These are phyloP conservation scores for Dipodomys spectabilis DNA, from an alignment of 2,113 vertebrate species.

Conservation along the genomic window DNA sequence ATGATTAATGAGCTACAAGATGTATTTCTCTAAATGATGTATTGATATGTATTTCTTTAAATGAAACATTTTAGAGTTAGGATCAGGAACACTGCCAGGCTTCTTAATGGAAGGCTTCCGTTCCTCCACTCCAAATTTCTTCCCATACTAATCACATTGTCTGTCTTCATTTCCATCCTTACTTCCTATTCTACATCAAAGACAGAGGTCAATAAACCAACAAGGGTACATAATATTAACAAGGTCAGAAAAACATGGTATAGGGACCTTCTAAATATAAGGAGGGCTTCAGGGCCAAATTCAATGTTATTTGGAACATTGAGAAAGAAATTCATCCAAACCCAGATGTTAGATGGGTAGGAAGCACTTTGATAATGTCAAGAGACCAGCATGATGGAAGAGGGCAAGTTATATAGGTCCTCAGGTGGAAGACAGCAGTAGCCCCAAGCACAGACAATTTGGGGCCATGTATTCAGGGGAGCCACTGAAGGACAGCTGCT, in stretches of 20 bases:
- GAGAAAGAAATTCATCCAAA: neutral
- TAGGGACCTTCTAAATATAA: neutral
- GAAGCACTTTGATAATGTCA: neutral
- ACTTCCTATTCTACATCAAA: neutral
- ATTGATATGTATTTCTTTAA: neutral
- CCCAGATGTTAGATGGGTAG: neutral
- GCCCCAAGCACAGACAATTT: neutral
- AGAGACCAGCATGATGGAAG: neutral
- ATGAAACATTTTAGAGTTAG: neutral
- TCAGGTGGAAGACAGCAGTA: neutral
- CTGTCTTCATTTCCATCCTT: neutral
- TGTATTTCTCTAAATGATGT: too few species aligned
- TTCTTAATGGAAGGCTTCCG: neutral
- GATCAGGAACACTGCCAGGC: neutral
- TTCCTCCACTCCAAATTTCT: neutral
- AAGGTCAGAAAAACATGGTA: neutral
- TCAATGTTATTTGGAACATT: neutral
- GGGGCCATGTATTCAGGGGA: neutral
- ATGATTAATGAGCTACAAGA: too few species aligned
- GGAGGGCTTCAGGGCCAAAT: neutral
- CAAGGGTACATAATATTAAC: neutral
- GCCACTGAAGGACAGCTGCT: neutral
- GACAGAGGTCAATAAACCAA: neutral
- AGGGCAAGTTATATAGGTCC: constrained; percentile 6
- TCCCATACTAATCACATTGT: neutral